Percentiles rank a stretch among this genome's conserved stretches.
Evolutionary conservation across 2,888 invertebrate genomes (phyloP).

Genomic region (Meliscaeva auricollis): DNA sequence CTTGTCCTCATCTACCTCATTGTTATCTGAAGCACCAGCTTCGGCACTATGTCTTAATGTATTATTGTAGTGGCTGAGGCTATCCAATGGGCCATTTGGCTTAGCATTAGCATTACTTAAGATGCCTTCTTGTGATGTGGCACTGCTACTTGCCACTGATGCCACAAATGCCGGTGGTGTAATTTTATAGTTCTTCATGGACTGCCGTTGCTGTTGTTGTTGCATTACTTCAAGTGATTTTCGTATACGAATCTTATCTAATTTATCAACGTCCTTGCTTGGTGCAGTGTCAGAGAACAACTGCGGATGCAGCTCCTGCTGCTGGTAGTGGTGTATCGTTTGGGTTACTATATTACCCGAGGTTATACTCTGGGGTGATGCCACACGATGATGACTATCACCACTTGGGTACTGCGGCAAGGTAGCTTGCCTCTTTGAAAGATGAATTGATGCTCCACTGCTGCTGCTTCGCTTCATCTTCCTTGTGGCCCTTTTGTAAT

Average conservation of each 20-base stretch:
- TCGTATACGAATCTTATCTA: slow-evolving; percentile 81
- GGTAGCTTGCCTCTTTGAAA: slow-evolving; percentile 72
- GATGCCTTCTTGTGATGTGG: slow-evolving; percentile 10
- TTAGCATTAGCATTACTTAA: slow-evolving; percentile 44
- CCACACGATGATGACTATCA: slow-evolving; percentile 69
- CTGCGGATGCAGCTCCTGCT: slow-evolving; percentile 67
- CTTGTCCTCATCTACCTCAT: slow-evolving; percentile 77
- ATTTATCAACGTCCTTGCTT: slow-evolving; percentile 78
- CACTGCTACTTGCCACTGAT: slow-evolving; percentile 53
- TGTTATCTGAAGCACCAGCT: slow-evolving; percentile 35
- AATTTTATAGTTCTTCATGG: slow-evolving; percentile 66
- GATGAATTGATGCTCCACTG: slow-evolving; percentile 68
- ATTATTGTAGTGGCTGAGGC: slow-evolving; percentile 51
- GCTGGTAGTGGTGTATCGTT: slow-evolving; percentile 70
- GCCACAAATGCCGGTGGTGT: slow-evolving; percentile 70
- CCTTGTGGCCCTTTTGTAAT: slow-evolving; percentile 78
- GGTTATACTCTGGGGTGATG: slow-evolving; percentile 57
- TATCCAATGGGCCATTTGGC: slow-evolving; percentile 57
- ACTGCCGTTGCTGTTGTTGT: slow-evolving; percentile 59
- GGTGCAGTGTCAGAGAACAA: slow-evolving; percentile 66
- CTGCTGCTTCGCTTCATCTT: slow-evolving; percentile 57
- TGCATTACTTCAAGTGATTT: slow-evolving; percentile 80
- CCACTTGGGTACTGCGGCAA: slow-evolving; percentile 62
- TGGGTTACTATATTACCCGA: slow-evolving; percentile 67
- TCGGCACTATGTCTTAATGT: slow-evolving; percentile 60